Conservation (phyloP, 2,888 invertebrate genomes). For the Drosophila kuntzei region DNA sequence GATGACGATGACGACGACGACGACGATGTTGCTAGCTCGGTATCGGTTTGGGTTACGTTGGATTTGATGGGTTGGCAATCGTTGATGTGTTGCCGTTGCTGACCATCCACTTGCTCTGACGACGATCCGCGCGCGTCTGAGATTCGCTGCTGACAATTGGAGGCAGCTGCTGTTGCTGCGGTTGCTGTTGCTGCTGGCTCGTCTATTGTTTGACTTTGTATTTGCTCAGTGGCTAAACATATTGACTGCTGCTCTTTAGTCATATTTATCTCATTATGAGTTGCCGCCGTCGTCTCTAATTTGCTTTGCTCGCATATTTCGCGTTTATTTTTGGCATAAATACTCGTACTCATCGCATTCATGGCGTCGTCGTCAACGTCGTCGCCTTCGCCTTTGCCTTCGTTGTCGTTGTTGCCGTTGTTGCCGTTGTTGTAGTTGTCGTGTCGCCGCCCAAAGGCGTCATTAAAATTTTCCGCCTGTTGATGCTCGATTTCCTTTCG, state of each 20-base stretch:
- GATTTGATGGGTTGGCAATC: slow-evolving; percentile 20
- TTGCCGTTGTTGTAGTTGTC: slow-evolving; percentile 29
- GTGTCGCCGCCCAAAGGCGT: slow-evolving; percentile 72
- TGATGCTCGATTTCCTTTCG: slow-evolving; percentile 75
- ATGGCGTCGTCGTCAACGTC: slow-evolving; percentile 64
- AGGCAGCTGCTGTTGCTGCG: slow-evolving; percentile 34
- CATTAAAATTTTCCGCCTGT: slow-evolving; percentile 80
- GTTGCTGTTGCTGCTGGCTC: slow-evolving; percentile 27
- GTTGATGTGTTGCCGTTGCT: slow-evolving; percentile 42
- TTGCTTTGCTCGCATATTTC: slow-evolving; percentile 75
- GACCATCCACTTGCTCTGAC: slow-evolving; percentile 78
- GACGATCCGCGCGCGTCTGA: slow-evolving; percentile 84
- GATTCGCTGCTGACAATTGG: slow-evolving; percentile 50
- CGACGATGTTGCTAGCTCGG: slow-evolving; percentile 13
- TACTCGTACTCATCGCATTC: slow-evolving; percentile 47
- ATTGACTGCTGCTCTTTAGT: slow-evolving; percentile 73
- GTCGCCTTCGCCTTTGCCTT: slow-evolving; percentile 31
- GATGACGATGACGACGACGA: slow-evolving; percentile 5
- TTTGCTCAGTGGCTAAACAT: slow-evolving; percentile 67
- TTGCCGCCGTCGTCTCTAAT: slow-evolving; percentile 55
- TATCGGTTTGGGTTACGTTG: slow-evolving; percentile 42
- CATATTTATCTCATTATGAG: slow-evolving; percentile 77
- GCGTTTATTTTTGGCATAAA: slow-evolving; percentile 74
- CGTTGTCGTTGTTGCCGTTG: slow-evolving; percentile 15
- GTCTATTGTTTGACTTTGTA: slow-evolving; percentile 50